Base-by-base conservation (phyloP, 2,797 vertebrate species). In the Rhincodon typus region DNA sequence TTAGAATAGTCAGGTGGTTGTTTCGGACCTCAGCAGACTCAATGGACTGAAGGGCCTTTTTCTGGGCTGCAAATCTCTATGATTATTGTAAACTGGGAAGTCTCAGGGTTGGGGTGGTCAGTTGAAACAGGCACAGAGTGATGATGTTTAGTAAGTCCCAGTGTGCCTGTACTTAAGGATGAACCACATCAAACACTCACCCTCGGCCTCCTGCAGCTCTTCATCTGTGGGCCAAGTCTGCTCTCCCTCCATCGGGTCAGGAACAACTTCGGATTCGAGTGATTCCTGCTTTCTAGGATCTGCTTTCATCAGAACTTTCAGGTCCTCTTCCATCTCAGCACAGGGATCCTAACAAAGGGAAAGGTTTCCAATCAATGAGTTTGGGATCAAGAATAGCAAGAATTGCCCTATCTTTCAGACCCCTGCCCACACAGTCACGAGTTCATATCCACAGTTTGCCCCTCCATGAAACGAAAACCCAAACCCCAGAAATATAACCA, bases 191-290 rank as follows among this genome's bases (percentile, higher is more conserved):
- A 10, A 86, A 57, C 96, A 84, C 97, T 97, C 96, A 99, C 99
- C 98, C 96, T 99, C 98, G 95, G 99, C 99, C 96, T 99, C 99
- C 95, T 97, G 97, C 96, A 99, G 97, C 95, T 99, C 99, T 4
- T 98, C 97, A 34, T 99, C 99, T 1, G 99, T 99, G 50, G 99
- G 99, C 99, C 99, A 99, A 0, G 99, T 99, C 96, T 99, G 99
- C 96, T 99, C 99, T 82, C 99, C 99, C 1, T 99, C 99, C 99
- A 99, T 99, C 42, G 99, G 98, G 97, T 99, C 99, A 62, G 98
- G 98, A 96, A 98, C 97, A 5, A 98, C 99, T 96, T 99, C 99
- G 0, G 98, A 96, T 97, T 98, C 98, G 96, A 99, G 97, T 96
- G 97, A 98, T 96, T 98, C 98, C 96, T 98, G 98, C 96, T 96